Base-by-base conservation (phyloP, 1,140 invertebrate genomes). In the Marisa cornuarietis region DNA sequence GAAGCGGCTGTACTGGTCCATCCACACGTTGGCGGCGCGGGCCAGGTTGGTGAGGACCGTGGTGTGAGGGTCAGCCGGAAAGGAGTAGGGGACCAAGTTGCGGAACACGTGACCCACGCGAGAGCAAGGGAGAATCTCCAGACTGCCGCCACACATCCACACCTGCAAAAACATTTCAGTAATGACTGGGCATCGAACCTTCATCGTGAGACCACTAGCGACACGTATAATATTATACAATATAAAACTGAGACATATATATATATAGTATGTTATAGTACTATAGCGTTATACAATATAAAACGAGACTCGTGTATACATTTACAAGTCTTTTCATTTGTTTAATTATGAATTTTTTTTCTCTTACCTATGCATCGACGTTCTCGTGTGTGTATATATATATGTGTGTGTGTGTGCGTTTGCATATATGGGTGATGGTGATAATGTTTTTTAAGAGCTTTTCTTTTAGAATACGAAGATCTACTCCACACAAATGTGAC, bases 61-160 rank as follows among this genome's bases (percentile, higher is more conserved):
- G n/a, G 80, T 85, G 69, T 86, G 82, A 4, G 79, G 22, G 42
- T 82, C 79, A 31, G 79, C 81, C 71, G 81, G 69, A 75, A 83
- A 87, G 0, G 77, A 81, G 78, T 86, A 87, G 18, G 83, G 82
- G 16, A 83, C 69, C 1, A 68, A 71, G 20, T 79, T 74, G 62
- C 97, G 93, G 89, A 99, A 99, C 26, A 99, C 93, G 90, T 99
- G 98, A 0, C 97, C 98, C 0, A 99, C 98, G 88, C 97, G 95
- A 10, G 97, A 98, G 90, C 98, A 99, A 0, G 98, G 97, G 0
- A 95, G 94, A 66, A 99, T 99, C 91, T 99, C 96, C 0, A 99
- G 94, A 73, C 93, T 93, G 0, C 98, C 98, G 1, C 98, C 98
- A 88, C 98, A 99, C 91, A 98, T 96, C 98, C 98, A 99, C 0